These are phyloP conservation scores for Eilema depressum DNA, from an alignment of 2,888 invertebrate genomes.

Conservation along the genomic window DNA sequence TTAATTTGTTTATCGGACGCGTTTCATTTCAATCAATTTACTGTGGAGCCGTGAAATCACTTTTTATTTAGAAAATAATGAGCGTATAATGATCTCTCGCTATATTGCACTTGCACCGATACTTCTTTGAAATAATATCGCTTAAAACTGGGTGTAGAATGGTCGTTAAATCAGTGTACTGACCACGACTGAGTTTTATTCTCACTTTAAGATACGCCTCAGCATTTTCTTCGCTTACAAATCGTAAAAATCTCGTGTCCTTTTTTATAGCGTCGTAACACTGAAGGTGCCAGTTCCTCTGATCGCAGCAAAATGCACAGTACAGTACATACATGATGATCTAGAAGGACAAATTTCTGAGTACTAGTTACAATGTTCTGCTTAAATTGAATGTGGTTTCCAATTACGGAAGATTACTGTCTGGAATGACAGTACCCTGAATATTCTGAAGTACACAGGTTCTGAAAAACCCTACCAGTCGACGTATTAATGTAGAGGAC, in stretches of 20 bases:
- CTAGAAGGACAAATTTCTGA: too few relatives aligned
- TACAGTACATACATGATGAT: neutral
- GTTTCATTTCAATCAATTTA: constrained; percentile 40
- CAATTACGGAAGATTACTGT: too few relatives aligned
- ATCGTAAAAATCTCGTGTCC: constrained; percentile 5
- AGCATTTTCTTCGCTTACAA: neutral
- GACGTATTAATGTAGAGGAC: neutral
- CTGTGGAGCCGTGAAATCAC: constrained; percentile 35
- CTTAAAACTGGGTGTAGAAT: constrained; percentile 5
- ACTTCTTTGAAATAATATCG: constrained; percentile 5
- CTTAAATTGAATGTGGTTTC: too few relatives aligned
- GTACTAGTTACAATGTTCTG: too few relatives aligned
- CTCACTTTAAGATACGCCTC: constrained; percentile 2
- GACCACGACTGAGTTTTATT: neutral
- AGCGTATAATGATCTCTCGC: constrained; percentile 14
- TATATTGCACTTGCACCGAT: too few relatives aligned
- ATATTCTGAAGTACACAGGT: neutral
- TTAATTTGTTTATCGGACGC: constrained; percentile 46
- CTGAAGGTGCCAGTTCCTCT: neutral
- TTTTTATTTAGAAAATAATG: constrained; percentile 18
- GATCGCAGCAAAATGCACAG: neutral
- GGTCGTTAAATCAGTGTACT: constrained; percentile 6
- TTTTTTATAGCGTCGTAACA: neutral
- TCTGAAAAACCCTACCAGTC: neutral
- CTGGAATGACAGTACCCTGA: neutral